phyloP scores from a whole-genome alignment of 2,888 invertebrate species.

The Ormia ochracea region DNA sequence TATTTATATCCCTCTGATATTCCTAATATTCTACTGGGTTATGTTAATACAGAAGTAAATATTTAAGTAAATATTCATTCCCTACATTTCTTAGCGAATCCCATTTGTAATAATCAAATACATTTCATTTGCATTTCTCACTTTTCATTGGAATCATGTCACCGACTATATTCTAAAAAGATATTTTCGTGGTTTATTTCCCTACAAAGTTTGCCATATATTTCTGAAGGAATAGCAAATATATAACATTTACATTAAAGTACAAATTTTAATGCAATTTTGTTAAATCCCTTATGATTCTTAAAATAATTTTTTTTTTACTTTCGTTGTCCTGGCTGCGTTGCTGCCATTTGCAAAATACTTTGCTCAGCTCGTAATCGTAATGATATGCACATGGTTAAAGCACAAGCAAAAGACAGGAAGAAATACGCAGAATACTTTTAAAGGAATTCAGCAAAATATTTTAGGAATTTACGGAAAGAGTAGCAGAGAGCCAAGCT shows the following conservation, averaged over 20 bases:
- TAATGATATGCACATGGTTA: constrained; percentile 8
- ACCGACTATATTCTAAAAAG: no score
- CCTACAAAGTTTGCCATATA: no score
- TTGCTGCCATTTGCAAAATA: neutral
- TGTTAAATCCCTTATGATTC: constrained; percentile 7
- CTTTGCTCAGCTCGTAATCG: neutral
- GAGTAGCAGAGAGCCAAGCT: neutral
- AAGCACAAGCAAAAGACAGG: neutral
- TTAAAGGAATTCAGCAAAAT: constrained; percentile 12
- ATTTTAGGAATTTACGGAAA: constrained; percentile 16
- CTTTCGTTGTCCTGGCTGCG: neutral
- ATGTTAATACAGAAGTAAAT: no score
- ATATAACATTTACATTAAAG: neutral
- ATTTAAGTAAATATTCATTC: no score
- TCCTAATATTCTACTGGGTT: no score
- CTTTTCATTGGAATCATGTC: no score
- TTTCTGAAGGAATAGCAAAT: no score
- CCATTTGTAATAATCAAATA: no score
- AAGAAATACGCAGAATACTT: neutral
- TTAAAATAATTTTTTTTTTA: neutral
- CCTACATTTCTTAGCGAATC: no score
- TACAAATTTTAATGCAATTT: neutral
- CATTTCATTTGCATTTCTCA: no score
- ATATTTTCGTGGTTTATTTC: no score
- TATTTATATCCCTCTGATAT: no score